These are phyloP conservation scores for Cabera pusaria DNA, from an alignment of 2,888 invertebrate species.

Conservation along the genomic window DNA sequence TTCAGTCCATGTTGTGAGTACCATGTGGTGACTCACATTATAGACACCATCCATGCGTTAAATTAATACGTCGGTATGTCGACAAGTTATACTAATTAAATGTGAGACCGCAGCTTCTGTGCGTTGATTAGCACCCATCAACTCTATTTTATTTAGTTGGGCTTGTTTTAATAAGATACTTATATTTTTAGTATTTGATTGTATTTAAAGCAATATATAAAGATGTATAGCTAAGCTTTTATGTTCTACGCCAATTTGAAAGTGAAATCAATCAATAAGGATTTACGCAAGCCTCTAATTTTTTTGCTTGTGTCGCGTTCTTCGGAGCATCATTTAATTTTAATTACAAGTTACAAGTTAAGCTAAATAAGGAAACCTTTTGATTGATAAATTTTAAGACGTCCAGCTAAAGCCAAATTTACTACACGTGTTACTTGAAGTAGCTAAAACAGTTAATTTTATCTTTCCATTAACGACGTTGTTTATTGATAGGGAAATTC, in stretches of 20 bases:
- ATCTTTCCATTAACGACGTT: constrained; percentile 2
- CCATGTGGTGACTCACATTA: constrained; percentile 29
- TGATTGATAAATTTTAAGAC: too few relatives aligned
- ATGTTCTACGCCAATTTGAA: constrained; percentile 25
- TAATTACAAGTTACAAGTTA: too few relatives aligned
- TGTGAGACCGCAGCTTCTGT: constrained; percentile 22
- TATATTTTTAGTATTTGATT: too few relatives aligned
- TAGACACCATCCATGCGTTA: constrained; percentile 30
- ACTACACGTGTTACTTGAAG: constrained; percentile 4
- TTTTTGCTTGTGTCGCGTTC: too few relatives aligned
- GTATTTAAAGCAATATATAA: too few relatives aligned
- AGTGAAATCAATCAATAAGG: constrained; percentile 51
- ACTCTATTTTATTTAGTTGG: too few relatives aligned
- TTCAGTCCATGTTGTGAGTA: constrained; percentile 18
- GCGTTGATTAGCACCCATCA: constrained; percentile 23
- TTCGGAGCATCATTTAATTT: too few relatives aligned
- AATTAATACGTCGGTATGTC: constrained; percentile 34
- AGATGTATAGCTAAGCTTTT: too few relatives aligned
- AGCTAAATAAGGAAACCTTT: too few relatives aligned
- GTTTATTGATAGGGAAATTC: constrained; percentile 22
- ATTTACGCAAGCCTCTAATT: constrained; percentile 37
- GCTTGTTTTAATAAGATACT: too few relatives aligned
- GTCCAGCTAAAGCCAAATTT: background rate
- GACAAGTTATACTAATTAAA: constrained; percentile 32
- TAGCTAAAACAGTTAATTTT: constrained; percentile 6